Percentiles rank a stretch among this genome's conserved stretches.
These are phyloP conservation scores for Callocephalon fimbriatum DNA, from an alignment of 2,113 vertebrate species.

Conservation along the genomic window DNA sequence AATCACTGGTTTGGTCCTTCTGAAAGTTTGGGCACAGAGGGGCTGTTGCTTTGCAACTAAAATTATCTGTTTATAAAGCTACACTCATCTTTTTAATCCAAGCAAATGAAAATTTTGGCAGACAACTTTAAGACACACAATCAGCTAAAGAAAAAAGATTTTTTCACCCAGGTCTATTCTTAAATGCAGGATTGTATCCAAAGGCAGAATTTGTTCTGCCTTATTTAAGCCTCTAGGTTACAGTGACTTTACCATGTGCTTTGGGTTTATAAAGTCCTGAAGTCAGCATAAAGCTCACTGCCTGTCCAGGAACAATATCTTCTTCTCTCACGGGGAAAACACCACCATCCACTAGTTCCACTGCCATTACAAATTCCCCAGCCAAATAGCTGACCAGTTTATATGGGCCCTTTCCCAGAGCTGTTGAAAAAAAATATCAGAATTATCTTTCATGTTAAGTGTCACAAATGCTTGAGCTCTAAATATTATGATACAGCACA, in stretches of 20 bases:
- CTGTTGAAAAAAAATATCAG: constrained; percentile 69
- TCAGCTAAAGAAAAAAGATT: background rate
- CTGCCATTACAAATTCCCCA: constrained; percentile 71
- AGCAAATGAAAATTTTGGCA: background rate
- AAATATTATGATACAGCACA: background rate
- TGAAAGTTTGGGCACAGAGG: accelerated
- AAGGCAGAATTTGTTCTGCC: background rate
- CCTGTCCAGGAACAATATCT: constrained; percentile 44
- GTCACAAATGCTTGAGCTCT: background rate
- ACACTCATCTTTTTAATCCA: background rate
- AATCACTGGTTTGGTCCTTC: background rate
- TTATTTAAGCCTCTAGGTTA: background rate
- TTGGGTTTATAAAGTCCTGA: constrained; percentile 87
- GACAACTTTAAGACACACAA: background rate
- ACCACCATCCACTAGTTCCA: constrained; percentile 62
- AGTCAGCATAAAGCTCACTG: constrained; percentile 90
- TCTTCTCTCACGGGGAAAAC: constrained; percentile 77
- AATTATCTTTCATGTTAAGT: background rate
- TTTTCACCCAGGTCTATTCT: background rate
- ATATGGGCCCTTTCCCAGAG: constrained; percentile 92
- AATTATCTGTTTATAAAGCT: background rate
- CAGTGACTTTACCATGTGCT: constrained; percentile 84
- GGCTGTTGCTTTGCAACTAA: background rate
- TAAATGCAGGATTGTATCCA: background rate
- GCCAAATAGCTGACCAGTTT: constrained; percentile 84